phyloP scores from a whole-genome alignment of 2,113 vertebrate genomes.

The Xiphophorus maculatus region DNA sequence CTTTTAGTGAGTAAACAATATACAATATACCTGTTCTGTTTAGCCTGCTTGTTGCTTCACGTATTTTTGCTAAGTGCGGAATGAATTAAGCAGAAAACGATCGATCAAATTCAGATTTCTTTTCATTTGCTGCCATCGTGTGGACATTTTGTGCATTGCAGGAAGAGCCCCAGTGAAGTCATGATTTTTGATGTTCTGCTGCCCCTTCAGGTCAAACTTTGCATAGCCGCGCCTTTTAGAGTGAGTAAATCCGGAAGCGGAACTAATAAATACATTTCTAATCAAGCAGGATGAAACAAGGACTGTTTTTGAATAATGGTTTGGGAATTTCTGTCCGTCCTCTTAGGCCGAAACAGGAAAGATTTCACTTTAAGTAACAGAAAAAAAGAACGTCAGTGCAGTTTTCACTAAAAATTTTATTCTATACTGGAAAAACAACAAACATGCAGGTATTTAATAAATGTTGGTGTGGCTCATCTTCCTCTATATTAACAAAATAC shows the following conservation, averaged over 20 bases:
- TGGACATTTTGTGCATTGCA: conserved; percentile 51
- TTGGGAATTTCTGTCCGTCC: no score
- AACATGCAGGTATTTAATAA: no score
- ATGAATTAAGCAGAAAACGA: background rate
- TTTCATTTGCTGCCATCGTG: conserved; percentile 60
- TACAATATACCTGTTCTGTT: background rate
- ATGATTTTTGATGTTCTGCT: conserved; percentile 7
- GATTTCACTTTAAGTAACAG: no score
- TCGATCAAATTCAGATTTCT: background rate
- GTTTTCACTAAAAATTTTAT: no score
- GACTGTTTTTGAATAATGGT: background rate
- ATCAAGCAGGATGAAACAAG: background rate
- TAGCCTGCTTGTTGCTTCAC: background rate
- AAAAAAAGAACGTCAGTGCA: no score
- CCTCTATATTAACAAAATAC: no score
- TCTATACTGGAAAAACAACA: no score
- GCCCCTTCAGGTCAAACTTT: conserved; percentile 22
- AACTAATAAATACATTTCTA: background rate
- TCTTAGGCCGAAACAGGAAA: no score
- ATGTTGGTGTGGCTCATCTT: no score
- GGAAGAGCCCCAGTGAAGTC: background rate
- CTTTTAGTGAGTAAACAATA: background rate
- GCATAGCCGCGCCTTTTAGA: background rate
- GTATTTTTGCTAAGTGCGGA: background rate
- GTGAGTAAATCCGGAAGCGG: background rate